Evolutionary conservation across 2,797 vertebrate genomes (phyloP), one percentile per base, ranked within the genome.

Genomic region (Perdix hodgsoniae): DNA sequence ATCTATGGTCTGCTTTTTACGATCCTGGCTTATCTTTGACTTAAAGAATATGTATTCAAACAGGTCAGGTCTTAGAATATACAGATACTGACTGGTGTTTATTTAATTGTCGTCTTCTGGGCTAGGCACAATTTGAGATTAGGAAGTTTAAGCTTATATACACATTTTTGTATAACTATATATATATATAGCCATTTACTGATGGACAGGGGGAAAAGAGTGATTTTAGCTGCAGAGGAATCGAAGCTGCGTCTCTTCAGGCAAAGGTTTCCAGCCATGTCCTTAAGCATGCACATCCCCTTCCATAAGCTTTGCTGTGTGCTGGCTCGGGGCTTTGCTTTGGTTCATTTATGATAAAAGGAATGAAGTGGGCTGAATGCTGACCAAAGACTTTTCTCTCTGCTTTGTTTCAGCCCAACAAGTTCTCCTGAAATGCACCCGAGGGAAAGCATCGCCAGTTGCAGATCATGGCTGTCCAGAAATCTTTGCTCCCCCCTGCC

Each of bases 321-420:
- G 67, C 94, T 94, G 87, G 66, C 70, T 81, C 79, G 81, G 86
- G 71, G 31, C 21, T 82, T 91, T 73, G 6, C 50, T 15, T 54
- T 65, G 56, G 73, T 35, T 59, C 40, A 45, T 79, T 63, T 42
- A 35, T 44, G 44, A 0, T 52, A 50, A 44, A 39, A 66, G 83
- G 70, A 29, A 45, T 16, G 69, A n/a, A 44, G 71, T 47, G 49
- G 60, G 72, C 77, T 64, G 49, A 47, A 29, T 44, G 77, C 80
- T 93, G 83, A 76, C 12, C 78, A 13, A 35, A 49, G 35, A 1
- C 42, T 87, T 81, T 29, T 56, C 86, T 83, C 65, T 23, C 63
- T 78, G 72, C 73, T 72, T 37, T 44, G 1, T 56, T 60, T 5
- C 70, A 80, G 70, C 60, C 71, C n/a, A 4, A 35, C 37, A 47